phyloP scores from a whole-genome alignment of 2,797 vertebrate species.

The Dendrocincla tyrannina region DNA sequence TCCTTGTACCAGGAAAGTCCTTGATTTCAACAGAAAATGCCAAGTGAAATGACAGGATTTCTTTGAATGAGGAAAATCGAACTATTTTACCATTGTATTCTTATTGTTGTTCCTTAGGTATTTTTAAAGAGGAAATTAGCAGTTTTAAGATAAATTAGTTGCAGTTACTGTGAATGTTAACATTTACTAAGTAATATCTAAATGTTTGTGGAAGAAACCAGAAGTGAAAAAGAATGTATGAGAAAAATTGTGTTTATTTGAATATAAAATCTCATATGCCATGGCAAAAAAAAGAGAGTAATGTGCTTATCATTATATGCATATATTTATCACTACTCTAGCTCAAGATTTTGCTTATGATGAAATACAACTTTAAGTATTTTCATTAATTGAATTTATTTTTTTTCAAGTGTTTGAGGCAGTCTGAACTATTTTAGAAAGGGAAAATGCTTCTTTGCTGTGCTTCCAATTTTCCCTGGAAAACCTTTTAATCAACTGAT shows the following conservation, averaged over 20 bases:
- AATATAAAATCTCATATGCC: not conserved
- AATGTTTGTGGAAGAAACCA: not conserved
- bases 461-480: conserved; percentile 4
- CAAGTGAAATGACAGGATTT: not conserved
- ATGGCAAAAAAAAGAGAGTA: not conserved
- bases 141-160: not conserved
- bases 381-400: not conserved
- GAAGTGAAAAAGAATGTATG: not conserved
- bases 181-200: not conserved
- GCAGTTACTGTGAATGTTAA: not conserved
- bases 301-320: not conserved
- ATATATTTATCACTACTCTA: not conserved
- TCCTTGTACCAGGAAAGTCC: not conserved
- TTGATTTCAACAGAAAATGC: not conserved
- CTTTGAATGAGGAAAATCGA: not conserved
- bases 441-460: not conserved
- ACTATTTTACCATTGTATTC: not conserved
- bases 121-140: not conserved
- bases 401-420: not conserved
- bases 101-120: not conserved
- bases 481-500: conserved; percentile 6
- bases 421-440: conserved; percentile 1
- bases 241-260: not conserved
- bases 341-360: not conserved
- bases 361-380: not conserved